These are phyloP conservation scores for Halictus ligatus DNA, from an alignment of 2,888 invertebrate genomes.

Conservation along the genomic window DNA sequence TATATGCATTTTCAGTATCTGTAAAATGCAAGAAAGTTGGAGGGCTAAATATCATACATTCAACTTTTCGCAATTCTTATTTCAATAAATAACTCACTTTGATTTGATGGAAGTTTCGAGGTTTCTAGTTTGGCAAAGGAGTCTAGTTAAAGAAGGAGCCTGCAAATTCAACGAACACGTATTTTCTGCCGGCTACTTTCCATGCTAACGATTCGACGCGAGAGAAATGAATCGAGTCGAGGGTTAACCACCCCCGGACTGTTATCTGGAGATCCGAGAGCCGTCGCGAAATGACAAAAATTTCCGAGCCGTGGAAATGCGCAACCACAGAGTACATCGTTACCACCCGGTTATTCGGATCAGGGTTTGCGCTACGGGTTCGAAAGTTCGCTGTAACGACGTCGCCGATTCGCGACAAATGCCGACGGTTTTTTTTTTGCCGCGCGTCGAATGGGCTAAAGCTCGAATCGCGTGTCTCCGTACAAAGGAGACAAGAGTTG, in stretches of 20 bases:
- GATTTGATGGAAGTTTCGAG: no score
- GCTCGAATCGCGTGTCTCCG: slow-evolving; percentile 1
- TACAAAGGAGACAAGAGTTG: not conserved
- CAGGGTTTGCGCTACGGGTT: not conserved
- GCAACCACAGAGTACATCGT: not conserved
- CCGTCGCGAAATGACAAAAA: not conserved
- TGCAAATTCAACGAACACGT: not conserved
- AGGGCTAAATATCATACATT: no score
- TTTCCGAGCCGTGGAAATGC: not conserved
- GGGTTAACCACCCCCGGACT: not conserved
- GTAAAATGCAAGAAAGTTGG: no score
- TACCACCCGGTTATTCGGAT: not conserved
- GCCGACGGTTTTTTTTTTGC: not conserved
- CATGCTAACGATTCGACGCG: not conserved
- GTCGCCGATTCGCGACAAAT: not conserved
- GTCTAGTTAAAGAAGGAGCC: no score
- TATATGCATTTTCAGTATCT: no score
- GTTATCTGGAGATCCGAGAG: not conserved
- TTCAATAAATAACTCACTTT: no score
- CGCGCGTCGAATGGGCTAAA: not conserved
- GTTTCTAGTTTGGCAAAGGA: no score
- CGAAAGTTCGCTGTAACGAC: not conserved
- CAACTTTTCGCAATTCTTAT: no score
- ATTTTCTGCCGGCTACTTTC: no score
- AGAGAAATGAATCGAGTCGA: not conserved